Conservation (phyloP, 2,113 vertebrate species). For the Cryptomyrus ogoouensis region DNA sequence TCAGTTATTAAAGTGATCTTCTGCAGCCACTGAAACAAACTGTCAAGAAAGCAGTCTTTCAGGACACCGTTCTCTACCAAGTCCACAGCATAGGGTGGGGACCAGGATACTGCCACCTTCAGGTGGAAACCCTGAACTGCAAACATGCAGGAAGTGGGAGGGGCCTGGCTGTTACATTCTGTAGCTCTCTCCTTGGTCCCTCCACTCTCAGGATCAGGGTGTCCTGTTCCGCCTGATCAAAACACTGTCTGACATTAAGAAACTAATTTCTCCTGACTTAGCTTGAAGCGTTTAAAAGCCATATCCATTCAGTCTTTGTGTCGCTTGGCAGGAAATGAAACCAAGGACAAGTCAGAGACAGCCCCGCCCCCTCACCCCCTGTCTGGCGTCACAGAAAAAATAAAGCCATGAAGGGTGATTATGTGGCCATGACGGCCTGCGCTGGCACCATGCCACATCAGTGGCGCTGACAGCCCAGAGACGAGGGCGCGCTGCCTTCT, state of each 20-base stretch:
- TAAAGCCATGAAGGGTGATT: constrained; percentile 1
- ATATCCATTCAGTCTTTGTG: not conserved
- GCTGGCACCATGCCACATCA: not conserved
- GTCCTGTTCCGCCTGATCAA: constrained; percentile 7
- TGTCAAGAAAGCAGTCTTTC: not conserved
- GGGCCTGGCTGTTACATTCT: not conserved
- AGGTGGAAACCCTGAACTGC: not conserved
- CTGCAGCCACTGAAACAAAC: not conserved
- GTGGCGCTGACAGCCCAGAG: not conserved
- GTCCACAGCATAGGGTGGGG: not conserved
- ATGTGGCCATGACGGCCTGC: not conserved
- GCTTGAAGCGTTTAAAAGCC: constrained; percentile 7
- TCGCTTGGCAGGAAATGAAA: not conserved
- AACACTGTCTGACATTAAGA: not conserved
- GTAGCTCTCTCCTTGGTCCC: not conserved
- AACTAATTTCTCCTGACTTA: constrained; percentile 3
- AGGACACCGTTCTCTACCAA: not conserved
- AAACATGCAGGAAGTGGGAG: not conserved
- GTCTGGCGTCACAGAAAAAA: not conserved
- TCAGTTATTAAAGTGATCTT: not conserved
- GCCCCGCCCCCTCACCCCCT: not conserved
- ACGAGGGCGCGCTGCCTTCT: not conserved
- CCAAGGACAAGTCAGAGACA: not conserved
- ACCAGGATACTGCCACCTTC: not conserved
- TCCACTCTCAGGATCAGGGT: not conserved